These are phyloP conservation scores for Pipistrellus pipistrellus DNA, from an alignment of 2,797 vertebrate genomes.

Conservation along the genomic window DNA sequence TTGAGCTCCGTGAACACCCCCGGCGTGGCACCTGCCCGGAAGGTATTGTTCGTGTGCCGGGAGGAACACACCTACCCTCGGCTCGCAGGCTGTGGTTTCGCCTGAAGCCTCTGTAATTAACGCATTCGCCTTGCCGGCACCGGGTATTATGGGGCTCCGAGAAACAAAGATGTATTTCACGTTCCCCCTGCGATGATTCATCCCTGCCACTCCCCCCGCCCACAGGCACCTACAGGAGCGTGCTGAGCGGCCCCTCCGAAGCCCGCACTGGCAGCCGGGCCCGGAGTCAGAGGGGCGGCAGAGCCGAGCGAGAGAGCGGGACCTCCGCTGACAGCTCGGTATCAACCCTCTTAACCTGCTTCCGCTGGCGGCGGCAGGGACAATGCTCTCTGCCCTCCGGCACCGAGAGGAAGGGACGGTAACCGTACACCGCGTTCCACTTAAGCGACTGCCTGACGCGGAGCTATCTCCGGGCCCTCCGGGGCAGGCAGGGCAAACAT, in stretches of 20 bases:
- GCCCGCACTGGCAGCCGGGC: constrained; percentile 42
- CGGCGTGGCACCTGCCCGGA: constrained; percentile 47
- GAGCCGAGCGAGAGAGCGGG: constrained; percentile 29
- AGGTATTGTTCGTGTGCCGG: constrained; percentile 63
- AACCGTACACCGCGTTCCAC: constrained; percentile 83
- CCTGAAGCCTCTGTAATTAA: constrained; percentile 85
- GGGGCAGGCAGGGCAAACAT: constrained; percentile 67
- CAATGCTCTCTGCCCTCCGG: constrained; percentile 83
- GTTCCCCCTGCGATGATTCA: constrained; percentile 67
- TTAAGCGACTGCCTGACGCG: constrained; percentile 80
- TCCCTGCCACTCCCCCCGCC: constrained; percentile 69
- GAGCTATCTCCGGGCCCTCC: constrained; percentile 76
- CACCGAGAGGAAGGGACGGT: constrained; percentile 81
- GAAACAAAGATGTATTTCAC: constrained; percentile 85
- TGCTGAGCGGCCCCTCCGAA: constrained; percentile 30
- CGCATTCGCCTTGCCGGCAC: constrained; percentile 66
- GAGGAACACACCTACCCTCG: constrained; percentile 19
- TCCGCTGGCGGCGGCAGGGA: constrained; percentile 81
- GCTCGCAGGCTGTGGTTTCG: constrained; percentile 58
- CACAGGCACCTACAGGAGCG: constrained; percentile 64
- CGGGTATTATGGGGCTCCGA: constrained; percentile 73
- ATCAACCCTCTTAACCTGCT: constrained; percentile 85
- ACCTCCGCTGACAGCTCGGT: constrained; percentile 16
- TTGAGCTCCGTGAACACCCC: constrained; percentile 47
- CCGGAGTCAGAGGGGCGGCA: constrained; percentile 70